phyloP scores from a whole-genome alignment of 2,888 invertebrate genomes.

The Eupithecia vulgata region DNA sequence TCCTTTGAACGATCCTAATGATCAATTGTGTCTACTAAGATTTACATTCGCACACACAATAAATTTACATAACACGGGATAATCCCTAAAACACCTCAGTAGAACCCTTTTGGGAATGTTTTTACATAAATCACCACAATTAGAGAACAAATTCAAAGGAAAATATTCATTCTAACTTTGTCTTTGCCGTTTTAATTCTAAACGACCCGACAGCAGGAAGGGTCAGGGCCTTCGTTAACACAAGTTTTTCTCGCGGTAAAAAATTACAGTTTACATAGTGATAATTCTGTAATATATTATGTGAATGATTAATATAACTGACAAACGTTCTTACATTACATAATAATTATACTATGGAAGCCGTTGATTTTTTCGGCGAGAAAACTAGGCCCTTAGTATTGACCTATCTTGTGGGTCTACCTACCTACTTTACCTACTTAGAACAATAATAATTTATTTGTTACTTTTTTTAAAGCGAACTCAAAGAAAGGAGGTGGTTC shows the following conservation, averaged over 20 bases:
- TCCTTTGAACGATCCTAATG: neutral
- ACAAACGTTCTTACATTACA: too few species aligned
- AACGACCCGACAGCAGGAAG: neutral
- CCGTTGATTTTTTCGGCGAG: too few species aligned
- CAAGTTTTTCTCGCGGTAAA: too few species aligned
- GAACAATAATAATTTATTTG: neutral
- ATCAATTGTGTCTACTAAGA: neutral
- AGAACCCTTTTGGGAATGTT: constrained; percentile 5
- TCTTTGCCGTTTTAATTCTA: neutral
- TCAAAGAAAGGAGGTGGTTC: neutral
- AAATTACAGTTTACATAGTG: too few species aligned
- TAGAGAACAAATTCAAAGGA: neutral
- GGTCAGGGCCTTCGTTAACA: neutral
- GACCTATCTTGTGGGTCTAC: neutral
- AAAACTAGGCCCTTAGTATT: too few species aligned
- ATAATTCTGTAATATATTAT: too few species aligned
- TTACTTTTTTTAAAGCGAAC: neutral
- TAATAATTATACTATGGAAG: too few species aligned
- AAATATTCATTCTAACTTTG: neutral
- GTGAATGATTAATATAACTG: too few species aligned
- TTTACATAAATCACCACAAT: constrained; percentile 7
- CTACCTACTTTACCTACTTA: too few species aligned
- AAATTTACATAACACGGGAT: neutral
- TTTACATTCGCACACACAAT: neutral
- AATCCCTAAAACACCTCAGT: neutral